These are phyloP conservation scores for Diceros bicornis DNA, from an alignment of 2,797 vertebrate species.

Conservation along the genomic window DNA sequence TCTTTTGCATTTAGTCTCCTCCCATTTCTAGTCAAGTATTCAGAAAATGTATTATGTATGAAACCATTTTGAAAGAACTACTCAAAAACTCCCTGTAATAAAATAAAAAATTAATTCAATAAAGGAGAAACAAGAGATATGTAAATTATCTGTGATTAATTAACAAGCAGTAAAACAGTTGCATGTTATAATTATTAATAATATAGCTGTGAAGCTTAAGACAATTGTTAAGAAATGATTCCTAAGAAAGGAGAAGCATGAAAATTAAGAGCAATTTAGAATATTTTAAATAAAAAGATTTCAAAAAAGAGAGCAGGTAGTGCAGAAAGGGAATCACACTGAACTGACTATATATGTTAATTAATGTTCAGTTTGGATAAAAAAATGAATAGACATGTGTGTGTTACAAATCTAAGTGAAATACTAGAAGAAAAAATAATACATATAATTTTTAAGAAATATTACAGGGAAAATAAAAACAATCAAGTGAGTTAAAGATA, in stretches of 20 bases:
- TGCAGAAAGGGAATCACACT: not conserved
- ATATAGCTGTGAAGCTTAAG: not conserved
- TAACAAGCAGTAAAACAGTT: not conserved
- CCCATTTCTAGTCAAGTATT: not conserved
- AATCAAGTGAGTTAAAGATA: not conserved
- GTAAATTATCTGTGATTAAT: not conserved
- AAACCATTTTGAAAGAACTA: conserved; percentile 12
- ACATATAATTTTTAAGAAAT: not conserved
- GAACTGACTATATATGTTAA: not conserved
- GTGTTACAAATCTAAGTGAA: not conserved
- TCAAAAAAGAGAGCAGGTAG: not conserved
- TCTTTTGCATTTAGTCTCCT: not conserved
- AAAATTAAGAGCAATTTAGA: not conserved
- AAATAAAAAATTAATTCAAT: not conserved
- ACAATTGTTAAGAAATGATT: not conserved
- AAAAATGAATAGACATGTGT: not conserved
- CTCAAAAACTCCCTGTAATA: not conserved
- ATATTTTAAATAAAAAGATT: not conserved
- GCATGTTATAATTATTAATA: not conserved
- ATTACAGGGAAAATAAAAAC: not conserved
- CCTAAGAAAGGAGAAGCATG: not conserved
- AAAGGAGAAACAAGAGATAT: not conserved
- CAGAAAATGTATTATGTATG: not conserved
- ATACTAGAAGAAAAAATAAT: not conserved
- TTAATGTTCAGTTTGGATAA: not conserved